phyloP scores from a whole-genome alignment of 1,140 invertebrate species.

The Eumeta japonica region DNA sequence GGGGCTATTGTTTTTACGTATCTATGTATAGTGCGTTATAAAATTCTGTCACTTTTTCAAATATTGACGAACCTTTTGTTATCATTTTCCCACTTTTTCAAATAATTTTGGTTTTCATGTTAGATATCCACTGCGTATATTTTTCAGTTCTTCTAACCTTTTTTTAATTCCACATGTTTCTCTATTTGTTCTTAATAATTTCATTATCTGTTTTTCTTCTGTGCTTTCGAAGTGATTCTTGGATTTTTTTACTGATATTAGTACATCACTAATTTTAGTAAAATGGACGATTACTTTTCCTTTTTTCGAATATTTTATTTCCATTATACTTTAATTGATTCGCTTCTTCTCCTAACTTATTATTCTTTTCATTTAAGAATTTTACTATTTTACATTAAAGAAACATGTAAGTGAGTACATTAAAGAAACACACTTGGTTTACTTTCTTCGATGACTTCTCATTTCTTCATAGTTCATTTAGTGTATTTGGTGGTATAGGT shows the following conservation, averaged over 20 bases:
- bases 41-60: conserved; percentile 15
- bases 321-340: conserved; percentile 11
- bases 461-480: conserved; percentile 9
- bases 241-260: conserved; percentile 17
- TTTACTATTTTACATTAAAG: conserved; percentile 6
- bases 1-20: conserved; percentile 5
- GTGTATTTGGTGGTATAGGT: conserved; percentile 4
- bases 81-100: conserved; percentile 5
- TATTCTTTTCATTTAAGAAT: conserved; percentile 6
- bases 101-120: conserved; percentile 11
- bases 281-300: conserved; percentile 13
- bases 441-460: conserved; percentile 6
- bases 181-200: conserved; percentile 12
- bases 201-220: conserved; percentile 11
- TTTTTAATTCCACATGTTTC: conserved; percentile 16
- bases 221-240: conserved; percentile 13
- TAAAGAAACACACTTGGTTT: conserved; percentile 10
- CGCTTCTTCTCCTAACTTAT: conserved; percentile 12
- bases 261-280: too few relatives aligned
- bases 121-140: conserved; percentile 14
- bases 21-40: conserved; percentile 13
- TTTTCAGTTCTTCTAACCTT: conserved; percentile 15
- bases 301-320: conserved; percentile 11
- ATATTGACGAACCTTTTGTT: conserved; percentile 11
- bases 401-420: conserved; percentile 8